phyloP scores from a whole-genome alignment of 2,797 vertebrate species.

The Anguilla pacifica region DNA sequence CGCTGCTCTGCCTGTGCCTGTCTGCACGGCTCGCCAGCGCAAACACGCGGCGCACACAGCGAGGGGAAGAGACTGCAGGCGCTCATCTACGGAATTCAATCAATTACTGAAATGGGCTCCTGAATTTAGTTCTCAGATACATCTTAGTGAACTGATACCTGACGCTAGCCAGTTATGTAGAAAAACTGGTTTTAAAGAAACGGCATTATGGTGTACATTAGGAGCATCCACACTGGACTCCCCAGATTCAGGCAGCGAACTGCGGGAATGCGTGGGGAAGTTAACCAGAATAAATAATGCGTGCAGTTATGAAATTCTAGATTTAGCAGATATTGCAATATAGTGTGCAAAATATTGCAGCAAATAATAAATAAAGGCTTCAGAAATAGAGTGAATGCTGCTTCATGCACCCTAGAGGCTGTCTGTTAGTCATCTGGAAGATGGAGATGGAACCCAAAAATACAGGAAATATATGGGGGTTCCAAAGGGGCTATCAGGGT shows the following conservation, averaged over 20 bases:
- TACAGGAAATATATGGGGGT: not conserved
- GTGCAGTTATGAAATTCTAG: not conserved
- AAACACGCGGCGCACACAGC: not conserved
- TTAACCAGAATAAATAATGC: not conserved
- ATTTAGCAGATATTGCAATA: not conserved
- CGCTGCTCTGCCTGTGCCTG: not conserved
- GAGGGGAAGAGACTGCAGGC: not conserved
- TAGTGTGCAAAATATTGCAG: not conserved
- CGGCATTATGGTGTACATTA: not conserved
- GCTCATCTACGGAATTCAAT: slow-evolving; percentile 8
- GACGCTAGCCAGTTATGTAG: not conserved
- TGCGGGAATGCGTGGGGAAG: not conserved
- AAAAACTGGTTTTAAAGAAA: slow-evolving; percentile 4
- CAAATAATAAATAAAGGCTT: not conserved
- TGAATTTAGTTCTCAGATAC: slow-evolving; percentile 5
- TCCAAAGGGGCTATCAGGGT: not conserved
- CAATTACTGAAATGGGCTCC: slow-evolving; percentile 7
- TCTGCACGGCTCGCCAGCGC: not conserved
- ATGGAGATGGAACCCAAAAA: not conserved
- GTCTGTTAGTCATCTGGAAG: not conserved
- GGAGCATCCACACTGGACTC: not conserved
- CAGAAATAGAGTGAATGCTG: not conserved
- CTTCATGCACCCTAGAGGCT: not conserved
- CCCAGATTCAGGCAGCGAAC: not conserved
- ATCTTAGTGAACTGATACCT: not conserved